Conservation (phyloP, 2,113 vertebrate species). For the Megaceryle torquata region DNA sequence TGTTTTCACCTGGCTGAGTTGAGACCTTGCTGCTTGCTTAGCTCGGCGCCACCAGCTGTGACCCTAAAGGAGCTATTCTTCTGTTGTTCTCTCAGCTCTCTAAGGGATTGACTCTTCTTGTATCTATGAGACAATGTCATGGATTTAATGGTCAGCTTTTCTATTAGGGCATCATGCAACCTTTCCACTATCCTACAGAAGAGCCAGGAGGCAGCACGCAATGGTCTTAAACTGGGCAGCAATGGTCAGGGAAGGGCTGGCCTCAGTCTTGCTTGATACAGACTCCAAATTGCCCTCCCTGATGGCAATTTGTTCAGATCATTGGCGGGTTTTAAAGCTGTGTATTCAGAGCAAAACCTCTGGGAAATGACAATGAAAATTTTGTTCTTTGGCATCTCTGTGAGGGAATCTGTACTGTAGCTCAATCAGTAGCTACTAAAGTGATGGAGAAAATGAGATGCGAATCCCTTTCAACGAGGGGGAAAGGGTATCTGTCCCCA, state of each 20-base stretch:
- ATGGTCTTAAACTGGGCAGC: background rate
- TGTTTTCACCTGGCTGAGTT: background rate
- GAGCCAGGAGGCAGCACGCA: background rate
- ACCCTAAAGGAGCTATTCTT: background rate
- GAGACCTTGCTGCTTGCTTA: background rate
- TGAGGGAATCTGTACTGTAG: background rate
- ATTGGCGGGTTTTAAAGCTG: slow-evolving; percentile 21
- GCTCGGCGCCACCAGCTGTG: background rate
- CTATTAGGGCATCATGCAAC: background rate
- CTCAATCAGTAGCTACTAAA: background rate
- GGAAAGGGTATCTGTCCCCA: background rate
- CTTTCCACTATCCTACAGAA: background rate
- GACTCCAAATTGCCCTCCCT: background rate
- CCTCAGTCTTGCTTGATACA: background rate
- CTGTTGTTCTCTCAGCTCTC: background rate
- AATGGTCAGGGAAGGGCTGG: background rate
- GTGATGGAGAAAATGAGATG: background rate
- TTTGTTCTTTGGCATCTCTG: background rate
- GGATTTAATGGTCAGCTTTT: background rate
- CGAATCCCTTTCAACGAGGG: background rate
- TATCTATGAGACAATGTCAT: background rate
- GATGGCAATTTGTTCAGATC: background rate
- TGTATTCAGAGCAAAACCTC: background rate
- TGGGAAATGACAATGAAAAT: background rate
- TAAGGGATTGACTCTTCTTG: background rate